These are phyloP conservation scores for Aphaenogaster floridana DNA, from an alignment of 1,140 invertebrate species.

Conservation along the genomic window DNA sequence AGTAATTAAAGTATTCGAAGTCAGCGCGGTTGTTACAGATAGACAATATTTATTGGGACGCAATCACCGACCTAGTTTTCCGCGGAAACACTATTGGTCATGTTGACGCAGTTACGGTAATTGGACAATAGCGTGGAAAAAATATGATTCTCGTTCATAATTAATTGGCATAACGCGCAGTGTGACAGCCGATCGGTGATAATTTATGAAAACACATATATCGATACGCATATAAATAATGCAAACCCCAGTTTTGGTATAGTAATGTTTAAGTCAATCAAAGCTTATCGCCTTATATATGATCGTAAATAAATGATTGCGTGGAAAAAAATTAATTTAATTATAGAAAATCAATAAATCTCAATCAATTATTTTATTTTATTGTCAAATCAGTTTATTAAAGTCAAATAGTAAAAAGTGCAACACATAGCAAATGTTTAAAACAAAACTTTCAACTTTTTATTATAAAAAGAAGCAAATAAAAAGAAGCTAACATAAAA, in stretches of 20 bases:
- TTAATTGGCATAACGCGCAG: slow-evolving; percentile 55
- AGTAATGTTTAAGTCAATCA: background rate
- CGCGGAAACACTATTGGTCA: slow-evolving; percentile 65
- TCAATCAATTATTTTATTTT: slow-evolving; percentile 12
- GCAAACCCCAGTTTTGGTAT: background rate
- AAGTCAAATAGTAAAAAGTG: slow-evolving; percentile 6
- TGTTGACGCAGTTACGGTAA: slow-evolving; percentile 67
- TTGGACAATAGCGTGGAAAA: slow-evolving; percentile 65
- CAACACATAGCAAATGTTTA: background rate
- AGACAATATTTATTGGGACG: slow-evolving; percentile 72
- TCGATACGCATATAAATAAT: slow-evolving; percentile 15
- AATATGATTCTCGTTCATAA: slow-evolving; percentile 67
- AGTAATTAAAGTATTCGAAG: slow-evolving; percentile 78
- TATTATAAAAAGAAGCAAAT: background rate
- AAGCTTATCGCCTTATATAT: background rate
- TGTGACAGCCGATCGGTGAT: slow-evolving; percentile 31
- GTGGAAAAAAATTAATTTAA: slow-evolving; percentile 9
- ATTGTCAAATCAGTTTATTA: background rate
- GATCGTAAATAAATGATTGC: background rate
- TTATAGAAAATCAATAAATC: slow-evolving; percentile 1
- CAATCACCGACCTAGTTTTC: slow-evolving; percentile 48
- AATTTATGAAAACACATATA: slow-evolving; percentile 38
- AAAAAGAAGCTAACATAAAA: background rate
- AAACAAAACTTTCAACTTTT: background rate
- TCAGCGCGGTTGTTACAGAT: slow-evolving; percentile 45